A percentile compares a stretch with the other conserved stretches of the same genome.
These are phyloP conservation scores for Lycocorax pyrrhopterus DNA, from an alignment of 2,113 vertebrate species.

Conservation along the genomic window DNA sequence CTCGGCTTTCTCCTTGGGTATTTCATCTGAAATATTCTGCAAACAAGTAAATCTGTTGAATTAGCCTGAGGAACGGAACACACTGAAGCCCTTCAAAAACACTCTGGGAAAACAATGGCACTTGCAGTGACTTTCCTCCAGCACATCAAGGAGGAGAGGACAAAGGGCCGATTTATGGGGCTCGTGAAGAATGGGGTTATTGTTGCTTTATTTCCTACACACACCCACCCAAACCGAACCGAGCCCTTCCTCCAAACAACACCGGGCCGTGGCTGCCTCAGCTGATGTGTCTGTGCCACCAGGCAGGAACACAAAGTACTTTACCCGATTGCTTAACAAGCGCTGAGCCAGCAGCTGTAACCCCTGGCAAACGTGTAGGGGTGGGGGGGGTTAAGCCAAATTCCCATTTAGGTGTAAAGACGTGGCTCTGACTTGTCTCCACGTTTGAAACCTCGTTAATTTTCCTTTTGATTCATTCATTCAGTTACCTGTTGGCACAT, in stretches of 20 bases:
- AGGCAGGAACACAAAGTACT: not conserved
- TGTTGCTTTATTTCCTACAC: constrained; percentile 33
- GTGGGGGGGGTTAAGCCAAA: not conserved
- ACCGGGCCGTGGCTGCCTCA: not conserved
- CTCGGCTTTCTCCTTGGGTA: not conserved
- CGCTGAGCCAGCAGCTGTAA: not conserved
- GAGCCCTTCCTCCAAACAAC: not conserved
- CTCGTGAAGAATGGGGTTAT: not conserved
- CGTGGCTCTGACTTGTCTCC: constrained; percentile 27
- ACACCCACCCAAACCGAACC: not conserved
- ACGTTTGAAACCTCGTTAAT: not conserved
- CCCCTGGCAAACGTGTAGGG: not conserved
- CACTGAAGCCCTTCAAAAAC: not conserved
- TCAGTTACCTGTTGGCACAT: not conserved
- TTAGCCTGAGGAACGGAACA: not conserved
- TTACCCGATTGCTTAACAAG: not conserved
- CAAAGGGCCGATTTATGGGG: not conserved
- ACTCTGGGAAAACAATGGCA: constrained; percentile 21
- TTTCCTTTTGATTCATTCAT: constrained; percentile 44
- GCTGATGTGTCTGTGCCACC: not conserved
- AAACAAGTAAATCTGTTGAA: not conserved
- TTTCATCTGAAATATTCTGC: not conserved
- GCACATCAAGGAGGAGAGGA: constrained; percentile 4
- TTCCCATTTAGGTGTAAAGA: constrained; percentile 26
- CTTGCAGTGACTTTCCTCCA: constrained; percentile 1